phyloP scores from a whole-genome alignment of 2,888 invertebrate genomes.

The Lucinisca nassula region DNA sequence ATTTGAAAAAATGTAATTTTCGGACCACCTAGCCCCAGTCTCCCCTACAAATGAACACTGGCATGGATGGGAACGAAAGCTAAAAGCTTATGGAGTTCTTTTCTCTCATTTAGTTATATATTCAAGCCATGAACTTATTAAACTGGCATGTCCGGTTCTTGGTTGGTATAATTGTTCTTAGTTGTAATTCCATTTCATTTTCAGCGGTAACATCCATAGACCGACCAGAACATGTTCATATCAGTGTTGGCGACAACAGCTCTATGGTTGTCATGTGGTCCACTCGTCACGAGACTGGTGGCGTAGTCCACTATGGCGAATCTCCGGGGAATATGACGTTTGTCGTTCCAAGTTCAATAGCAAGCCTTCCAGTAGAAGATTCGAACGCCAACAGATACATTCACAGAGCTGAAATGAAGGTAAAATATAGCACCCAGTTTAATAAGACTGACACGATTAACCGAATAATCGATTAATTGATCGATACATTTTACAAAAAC shows the following conservation, averaged over 20 bases:
- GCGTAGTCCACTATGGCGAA: constrained; percentile 54
- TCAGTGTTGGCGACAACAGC: constrained; percentile 72
- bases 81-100: too few relatives aligned
- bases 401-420: constrained; percentile 71
- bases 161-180: too few relatives aligned
- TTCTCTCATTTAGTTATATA: too few relatives aligned
- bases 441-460: too few relatives aligned
- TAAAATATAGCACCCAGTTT: constrained; percentile 33
- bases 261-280: constrained; percentile 81
- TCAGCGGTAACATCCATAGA: not conserved
- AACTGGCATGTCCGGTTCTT: too few relatives aligned
- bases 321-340: not conserved
- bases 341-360: constrained; percentile 21
- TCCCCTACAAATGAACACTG: too few relatives aligned
- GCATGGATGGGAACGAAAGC: too few relatives aligned
- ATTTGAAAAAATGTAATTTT: too few relatives aligned
- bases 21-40: too few relatives aligned
- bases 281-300: constrained; percentile 44
- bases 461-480: too few relatives aligned
- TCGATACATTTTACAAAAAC: too few relatives aligned
- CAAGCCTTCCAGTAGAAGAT: constrained; percentile 39
- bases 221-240: constrained; percentile 77
- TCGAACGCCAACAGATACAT: constrained; percentile 65
- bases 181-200: not conserved
- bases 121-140: too few relatives aligned